Base-by-base conservation (phyloP, 2,113 vertebrate species). In the Leptocoma aspasia region DNA sequence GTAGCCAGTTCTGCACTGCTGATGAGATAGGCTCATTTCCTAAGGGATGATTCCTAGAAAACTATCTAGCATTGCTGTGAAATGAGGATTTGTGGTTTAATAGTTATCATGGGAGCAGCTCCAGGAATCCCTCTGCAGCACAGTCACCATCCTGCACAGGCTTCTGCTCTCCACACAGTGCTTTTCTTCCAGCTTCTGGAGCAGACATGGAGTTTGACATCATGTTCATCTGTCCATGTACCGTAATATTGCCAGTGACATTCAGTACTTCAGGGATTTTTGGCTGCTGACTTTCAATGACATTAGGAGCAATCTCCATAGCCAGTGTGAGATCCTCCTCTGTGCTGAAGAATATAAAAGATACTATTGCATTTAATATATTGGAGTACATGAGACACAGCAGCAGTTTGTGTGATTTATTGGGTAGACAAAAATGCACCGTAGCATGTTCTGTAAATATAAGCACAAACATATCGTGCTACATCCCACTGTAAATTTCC, bases 211-310 rank as follows among this genome's bases (percentile, higher is more conserved):
- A 92, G 68, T 73, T 57, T 57, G 68, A 56, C 56, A 91, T 60
- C 45, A 1, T 63, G 63, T 89, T 95, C 65, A 50, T 77, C 81
- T 81, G 60, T 15, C 77, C 13, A 1, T 91, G 86, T 79, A 45
- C 82, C 0, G 0, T 39, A 41, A 70, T 71, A 57, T 85, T 94
- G 84, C 64, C 90, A 47, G 70, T 10, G 19, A 90, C 87, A 65
- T 91, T 93, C 83, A 65, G 77, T 21, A 70, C 91, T 91, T 77
- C 2, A 10, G 83, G 76, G 81, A 64, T 69, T 96, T 93, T 33
- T 82, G 89, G 45, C 90, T 91, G 75, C 90, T 90, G 92, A 73
- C 73, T 92, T 96, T 88, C 91, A 94, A 23, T 92, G 96, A 77
- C 91, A 90, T 92, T 88, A 90, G 81, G 56, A 95, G 53, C 90